Conservation (phyloP, 1,140 invertebrate genomes). For the Heliconius himera region DNA sequence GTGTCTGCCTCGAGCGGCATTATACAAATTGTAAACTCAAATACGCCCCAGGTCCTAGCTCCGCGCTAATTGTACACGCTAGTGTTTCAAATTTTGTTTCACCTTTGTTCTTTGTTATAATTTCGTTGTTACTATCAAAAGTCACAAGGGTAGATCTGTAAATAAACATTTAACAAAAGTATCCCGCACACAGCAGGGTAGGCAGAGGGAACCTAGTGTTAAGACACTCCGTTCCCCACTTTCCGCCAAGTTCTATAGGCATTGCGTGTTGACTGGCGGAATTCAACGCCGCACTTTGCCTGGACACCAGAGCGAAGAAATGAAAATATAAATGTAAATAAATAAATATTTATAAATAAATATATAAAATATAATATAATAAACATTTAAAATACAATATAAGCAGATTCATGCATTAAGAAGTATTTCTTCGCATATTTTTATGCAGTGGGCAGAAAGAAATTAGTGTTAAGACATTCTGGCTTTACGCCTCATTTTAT, state of each 20-base stretch:
- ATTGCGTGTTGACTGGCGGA: too few relatives aligned
- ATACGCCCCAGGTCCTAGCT: constrained; percentile 1
- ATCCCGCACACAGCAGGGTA: background rate
- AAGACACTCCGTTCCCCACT: background rate
- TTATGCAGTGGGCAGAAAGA: background rate
- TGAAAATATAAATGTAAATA: too few relatives aligned
- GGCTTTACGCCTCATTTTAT: too few relatives aligned
- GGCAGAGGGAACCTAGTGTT: background rate
- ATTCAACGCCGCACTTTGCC: too few relatives aligned
- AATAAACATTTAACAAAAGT: background rate
- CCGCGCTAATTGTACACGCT: background rate
- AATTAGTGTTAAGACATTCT: background rate
- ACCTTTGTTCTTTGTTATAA: background rate
- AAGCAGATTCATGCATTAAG: too few relatives aligned
- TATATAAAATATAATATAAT: too few relatives aligned
- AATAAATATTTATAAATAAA: too few relatives aligned
- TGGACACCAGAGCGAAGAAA: too few relatives aligned
- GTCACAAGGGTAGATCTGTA: background rate
- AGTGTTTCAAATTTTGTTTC: constrained; percentile 5
- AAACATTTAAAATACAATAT: too few relatives aligned
- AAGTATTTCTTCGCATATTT: too few relatives aligned
- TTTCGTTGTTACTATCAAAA: background rate
- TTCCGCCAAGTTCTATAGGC: too few relatives aligned
- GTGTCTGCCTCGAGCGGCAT: background rate
- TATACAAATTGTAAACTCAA: constrained; percentile 8